A percentile compares a stretch with the other conserved stretches of the same genome.
Conservation (phyloP, 1,140 invertebrate species). For the Stegodyphus mimosarum region DNA sequence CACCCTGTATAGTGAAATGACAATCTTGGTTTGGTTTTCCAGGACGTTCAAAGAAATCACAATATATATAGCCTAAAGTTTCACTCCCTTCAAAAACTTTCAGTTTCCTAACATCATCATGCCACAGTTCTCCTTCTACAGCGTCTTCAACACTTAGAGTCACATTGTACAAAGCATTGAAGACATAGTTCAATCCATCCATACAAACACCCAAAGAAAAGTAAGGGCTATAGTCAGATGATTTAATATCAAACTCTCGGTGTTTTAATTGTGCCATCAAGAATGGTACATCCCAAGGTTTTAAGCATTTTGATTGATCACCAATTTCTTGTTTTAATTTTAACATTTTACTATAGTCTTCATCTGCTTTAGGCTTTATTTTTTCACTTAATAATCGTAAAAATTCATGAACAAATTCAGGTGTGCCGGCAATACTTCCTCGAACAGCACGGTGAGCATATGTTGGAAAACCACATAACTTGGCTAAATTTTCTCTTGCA, state of each 20-base stretch:
- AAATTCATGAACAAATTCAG: slow-evolving; percentile 83
- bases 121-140: slow-evolving; percentile 84
- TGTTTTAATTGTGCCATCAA: slow-evolving; percentile 65
- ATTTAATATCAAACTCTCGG: slow-evolving; percentile 64
- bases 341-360: slow-evolving; percentile 77
- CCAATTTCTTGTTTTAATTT: slow-evolving; percentile 77
- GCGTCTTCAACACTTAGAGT: slow-evolving; percentile 78
- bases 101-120: slow-evolving; percentile 88
- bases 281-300: slow-evolving; percentile 88
- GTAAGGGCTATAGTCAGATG: slow-evolving; percentile 82
- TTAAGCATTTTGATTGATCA: slow-evolving; percentile 69
- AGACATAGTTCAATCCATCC: slow-evolving; percentile 91
- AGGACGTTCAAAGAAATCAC: slow-evolving; percentile 92
- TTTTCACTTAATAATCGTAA: slow-evolving; percentile 80
- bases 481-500: slow-evolving; percentile 81
- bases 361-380: slow-evolving; percentile 64
- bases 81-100: slow-evolving; percentile 80
- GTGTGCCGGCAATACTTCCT: slow-evolving; percentile 85
- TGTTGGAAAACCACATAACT: slow-evolving; percentile 86
- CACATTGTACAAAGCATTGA: slow-evolving; percentile 84
- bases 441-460: slow-evolving; percentile 90
- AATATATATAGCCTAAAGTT: slow-evolving; percentile 93
- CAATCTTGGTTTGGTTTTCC: slow-evolving; percentile 97
- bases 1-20: slow-evolving; percentile 97
- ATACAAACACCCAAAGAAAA: slow-evolving; percentile 95